Evolutionary conservation across 2,113 vertebrate species (phyloP).

Genomic region (Larimichthys crocea): DNA sequence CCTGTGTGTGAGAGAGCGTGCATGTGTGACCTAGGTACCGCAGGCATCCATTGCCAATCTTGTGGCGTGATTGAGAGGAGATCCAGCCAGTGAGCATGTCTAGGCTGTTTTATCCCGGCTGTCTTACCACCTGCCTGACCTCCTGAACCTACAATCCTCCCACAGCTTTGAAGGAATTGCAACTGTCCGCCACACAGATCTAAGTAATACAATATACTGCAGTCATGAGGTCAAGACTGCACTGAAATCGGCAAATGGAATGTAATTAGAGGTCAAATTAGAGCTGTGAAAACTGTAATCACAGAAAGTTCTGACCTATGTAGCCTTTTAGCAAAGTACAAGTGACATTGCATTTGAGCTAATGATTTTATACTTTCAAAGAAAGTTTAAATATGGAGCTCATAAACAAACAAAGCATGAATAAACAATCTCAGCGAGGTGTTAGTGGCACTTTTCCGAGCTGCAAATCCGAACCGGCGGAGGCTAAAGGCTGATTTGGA

Average conservation of each 20-base stretch:
- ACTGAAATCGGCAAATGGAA: slow-evolving; percentile 1
- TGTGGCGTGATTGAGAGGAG: slow-evolving; percentile 62
- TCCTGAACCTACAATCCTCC: slow-evolving; percentile 57
- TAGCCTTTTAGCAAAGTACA: background rate
- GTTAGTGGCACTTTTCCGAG: slow-evolving; percentile 19
- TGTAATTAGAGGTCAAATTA: background rate
- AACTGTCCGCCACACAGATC: slow-evolving; percentile 45
- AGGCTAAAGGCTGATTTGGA: slow-evolving; percentile 46
- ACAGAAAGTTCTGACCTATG: background rate
- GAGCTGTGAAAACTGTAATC: background rate
- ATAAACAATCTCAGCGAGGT: slow-evolving; percentile 21
- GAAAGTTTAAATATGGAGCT: slow-evolving; percentile 2
- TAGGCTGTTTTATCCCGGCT: slow-evolving; percentile 69
- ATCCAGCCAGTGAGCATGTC: slow-evolving; percentile 62
- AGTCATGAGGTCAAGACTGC: slow-evolving; percentile 29
- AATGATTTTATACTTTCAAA: slow-evolving; percentile 12
- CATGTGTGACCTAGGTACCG: slow-evolving; percentile 52
- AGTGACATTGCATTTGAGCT: background rate
- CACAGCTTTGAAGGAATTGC: slow-evolving; percentile 55
- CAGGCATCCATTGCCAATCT: slow-evolving; percentile 64
- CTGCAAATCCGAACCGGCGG: slow-evolving; percentile 10
- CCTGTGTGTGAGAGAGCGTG: background rate
- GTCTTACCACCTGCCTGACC: slow-evolving; percentile 64
- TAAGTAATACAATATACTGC: slow-evolving; percentile 53
- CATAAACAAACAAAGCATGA: slow-evolving; percentile 5